Evolutionary conservation across 2,888 invertebrate genomes (phyloP), one percentile per base, ranked within the genome.

Genomic region (Cremastobaeus sp.): DNA sequence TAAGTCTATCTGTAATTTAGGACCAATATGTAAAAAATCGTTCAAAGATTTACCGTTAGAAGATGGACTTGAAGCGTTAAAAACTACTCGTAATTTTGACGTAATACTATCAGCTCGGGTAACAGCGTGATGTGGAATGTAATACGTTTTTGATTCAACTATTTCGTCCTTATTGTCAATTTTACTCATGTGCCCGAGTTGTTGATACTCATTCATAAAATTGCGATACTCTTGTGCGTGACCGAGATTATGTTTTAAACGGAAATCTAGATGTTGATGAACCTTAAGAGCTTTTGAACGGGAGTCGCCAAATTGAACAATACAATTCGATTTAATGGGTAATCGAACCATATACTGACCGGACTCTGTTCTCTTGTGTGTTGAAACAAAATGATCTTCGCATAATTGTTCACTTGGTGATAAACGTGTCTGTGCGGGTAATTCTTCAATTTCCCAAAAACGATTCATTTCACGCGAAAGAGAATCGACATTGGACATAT

Each of bases 51-150:
- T 18, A 0, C 45, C 45, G 14, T 20, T 45, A 6, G 45, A 45
- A n/a, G n/a, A n/a, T 2, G 15, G 8, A 2, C 8, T 3, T 2
- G 28, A 45, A 1, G 45, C 25, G 14, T 45, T 45, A 28, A 45
- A 45, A 12, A 45, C 45, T 6, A 45, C 45, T 6, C 45, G 28
- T 5, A 45, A 25, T 28, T 45, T 45, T 11, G 45, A 28, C 2
- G 45, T 45, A 1, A 1, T 1, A 18, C 45, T 45, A 6, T 45
- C 47, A 3, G 3, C 47, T 30, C 30, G 3, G 1, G 30, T 12
- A 1, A 47, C 47, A 2, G 30, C 30, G 3, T 21, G 47, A 15
- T 47, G 47, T 2, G 15, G 30, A 2, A 30, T 47, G 17, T 30
- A 30, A 30, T 30, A 30, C 30, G 9, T n/a, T 30, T 3, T 30